Percentiles rank a stretch among this genome's conserved stretches.
These are phyloP conservation scores for Araneus ventricosus DNA, from an alignment of 1,140 invertebrate genomes.

Conservation along the genomic window DNA sequence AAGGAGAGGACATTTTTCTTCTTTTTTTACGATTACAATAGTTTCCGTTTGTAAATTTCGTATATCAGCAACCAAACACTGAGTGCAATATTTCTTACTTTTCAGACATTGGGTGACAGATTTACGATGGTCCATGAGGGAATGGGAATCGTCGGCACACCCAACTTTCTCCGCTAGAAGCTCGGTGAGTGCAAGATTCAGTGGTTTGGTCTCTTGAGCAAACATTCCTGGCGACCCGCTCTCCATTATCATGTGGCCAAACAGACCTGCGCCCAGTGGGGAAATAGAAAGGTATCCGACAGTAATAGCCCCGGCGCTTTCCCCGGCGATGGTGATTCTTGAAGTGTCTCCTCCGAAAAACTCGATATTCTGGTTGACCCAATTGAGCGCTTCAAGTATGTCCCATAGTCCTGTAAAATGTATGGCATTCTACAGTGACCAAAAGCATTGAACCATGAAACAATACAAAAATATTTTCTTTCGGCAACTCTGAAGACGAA, in stretches of 20 bases:
- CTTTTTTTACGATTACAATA: too few relatives aligned
- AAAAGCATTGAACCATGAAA: too few relatives aligned
- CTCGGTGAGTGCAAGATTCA: neutral
- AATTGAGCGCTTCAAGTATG: slow-evolving; percentile 80
- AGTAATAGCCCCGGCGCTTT: slow-evolving; percentile 89
- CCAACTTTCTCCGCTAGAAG: neutral
- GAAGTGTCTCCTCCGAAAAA: slow-evolving; percentile 29
- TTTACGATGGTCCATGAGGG: neutral
- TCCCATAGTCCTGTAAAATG: slow-evolving; percentile 39
- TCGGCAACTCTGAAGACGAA: too few relatives aligned
- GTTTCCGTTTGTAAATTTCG: too few relatives aligned
- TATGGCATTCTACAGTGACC: too few relatives aligned
- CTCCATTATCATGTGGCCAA: slow-evolving; percentile 80
- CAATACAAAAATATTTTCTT: too few relatives aligned
- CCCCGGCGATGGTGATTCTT: slow-evolving; percentile 82
- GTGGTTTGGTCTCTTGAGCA: neutral
- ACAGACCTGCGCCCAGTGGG: slow-evolving; percentile 80
- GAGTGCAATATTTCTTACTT: too few relatives aligned
- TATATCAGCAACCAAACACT: too few relatives aligned
- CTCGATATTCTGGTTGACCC: slow-evolving; percentile 31
- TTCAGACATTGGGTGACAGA: slow-evolving; percentile 6
- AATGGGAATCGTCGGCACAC: neutral
- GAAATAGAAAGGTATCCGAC: slow-evolving; percentile 90
- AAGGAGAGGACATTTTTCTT: too few relatives aligned
- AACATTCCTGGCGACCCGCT: slow-evolving; percentile 78